phyloP scores from a whole-genome alignment of 1,140 invertebrate genomes.

The Palaemon carinicauda region DNA sequence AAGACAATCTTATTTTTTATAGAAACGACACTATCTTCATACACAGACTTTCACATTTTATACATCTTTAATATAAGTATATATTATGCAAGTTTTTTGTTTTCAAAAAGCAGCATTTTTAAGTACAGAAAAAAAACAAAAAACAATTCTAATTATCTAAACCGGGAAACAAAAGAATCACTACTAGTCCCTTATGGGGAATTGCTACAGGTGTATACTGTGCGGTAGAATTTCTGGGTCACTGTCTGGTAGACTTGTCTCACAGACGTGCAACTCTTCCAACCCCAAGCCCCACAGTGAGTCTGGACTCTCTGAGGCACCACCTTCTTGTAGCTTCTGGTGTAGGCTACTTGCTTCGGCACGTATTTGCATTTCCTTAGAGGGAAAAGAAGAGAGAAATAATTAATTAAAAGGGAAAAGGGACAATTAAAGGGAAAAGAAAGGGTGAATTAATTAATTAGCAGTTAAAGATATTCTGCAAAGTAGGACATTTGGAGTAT shows the following conservation, averaged over 20 bases:
- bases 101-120: too few species aligned
- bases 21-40: too few species aligned
- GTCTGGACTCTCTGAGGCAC: slow-evolving; percentile 37
- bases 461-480: not conserved
- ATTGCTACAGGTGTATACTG: slow-evolving; percentile 35
- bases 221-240: slow-evolving; percentile 46
- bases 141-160: not conserved
- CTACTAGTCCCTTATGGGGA: not conserved
- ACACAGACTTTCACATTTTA: too few species aligned
- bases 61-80: too few species aligned
- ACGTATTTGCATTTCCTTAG: slow-evolving; percentile 45
- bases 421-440: not conserved
- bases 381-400: not conserved
- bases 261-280: slow-evolving; percentile 47
- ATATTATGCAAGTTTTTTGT: too few species aligned
- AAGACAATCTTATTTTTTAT: too few species aligned
- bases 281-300: slow-evolving; percentile 49
- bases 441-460: not conserved
- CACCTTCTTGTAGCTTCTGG: slow-evolving; percentile 40
- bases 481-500: not conserved
- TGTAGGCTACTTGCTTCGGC: slow-evolving; percentile 49
- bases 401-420: not conserved
- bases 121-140: not conserved
- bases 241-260: slow-evolving; percentile 40
- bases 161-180: not conserved